These are phyloP conservation scores for Tringa solitaria DNA, from an alignment of 2,113 vertebrate genomes.

Conservation along the genomic window DNA sequence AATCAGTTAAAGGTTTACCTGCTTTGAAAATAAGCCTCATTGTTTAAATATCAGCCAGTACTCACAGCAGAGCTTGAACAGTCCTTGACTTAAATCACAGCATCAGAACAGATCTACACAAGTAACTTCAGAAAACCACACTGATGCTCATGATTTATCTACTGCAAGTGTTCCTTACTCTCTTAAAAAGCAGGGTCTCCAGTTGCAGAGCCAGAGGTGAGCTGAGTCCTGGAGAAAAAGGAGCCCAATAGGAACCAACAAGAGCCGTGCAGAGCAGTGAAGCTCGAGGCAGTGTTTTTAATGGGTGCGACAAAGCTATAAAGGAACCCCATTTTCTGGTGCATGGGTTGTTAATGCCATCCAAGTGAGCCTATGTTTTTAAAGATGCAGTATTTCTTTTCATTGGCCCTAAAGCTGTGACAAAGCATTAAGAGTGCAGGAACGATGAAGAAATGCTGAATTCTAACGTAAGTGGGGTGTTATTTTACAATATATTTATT, in stretches of 20 bases:
- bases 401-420: slow-evolving; percentile 50
- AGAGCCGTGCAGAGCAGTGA: not conserved
- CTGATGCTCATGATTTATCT: not conserved
- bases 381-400: slow-evolving; percentile 62
- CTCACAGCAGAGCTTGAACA: not conserved
- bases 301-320: not conserved
- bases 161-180: not conserved
- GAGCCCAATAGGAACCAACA: not conserved
- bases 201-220: not conserved
- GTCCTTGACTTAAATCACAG: not conserved
- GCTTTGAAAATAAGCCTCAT: not conserved
- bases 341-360: not conserved
- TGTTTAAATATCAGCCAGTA: not conserved
- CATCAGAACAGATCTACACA: not conserved
- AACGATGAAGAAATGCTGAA: slow-evolving; percentile 42
- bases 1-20: not conserved
- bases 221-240: not conserved
- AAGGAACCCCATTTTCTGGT: not conserved
- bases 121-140: not conserved
- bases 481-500: slow-evolving; percentile 78
- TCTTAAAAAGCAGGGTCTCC: not conserved
- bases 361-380: not conserved
- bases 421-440: not conserved
- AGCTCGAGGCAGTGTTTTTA: not conserved
- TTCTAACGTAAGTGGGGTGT: not conserved